These are phyloP conservation scores for Sphyrna mokarran DNA, from an alignment of 2,113 vertebrate species.

Conservation along the genomic window DNA sequence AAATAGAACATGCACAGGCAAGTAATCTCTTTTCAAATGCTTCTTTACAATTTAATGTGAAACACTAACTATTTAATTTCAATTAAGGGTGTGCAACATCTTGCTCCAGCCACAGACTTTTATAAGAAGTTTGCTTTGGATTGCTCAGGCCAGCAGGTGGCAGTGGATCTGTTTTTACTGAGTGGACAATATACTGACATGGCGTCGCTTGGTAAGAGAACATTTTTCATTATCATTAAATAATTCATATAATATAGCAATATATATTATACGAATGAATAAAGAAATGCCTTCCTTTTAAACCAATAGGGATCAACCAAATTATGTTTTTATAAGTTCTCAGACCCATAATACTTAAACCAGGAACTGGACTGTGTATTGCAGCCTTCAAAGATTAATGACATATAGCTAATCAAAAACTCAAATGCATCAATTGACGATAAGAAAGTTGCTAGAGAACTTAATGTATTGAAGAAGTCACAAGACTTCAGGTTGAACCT, in stretches of 20 bases:
- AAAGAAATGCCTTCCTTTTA: not conserved
- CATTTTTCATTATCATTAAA: not conserved
- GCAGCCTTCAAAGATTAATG: not conserved
- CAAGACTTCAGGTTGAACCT: not conserved
- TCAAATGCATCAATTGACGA: not conserved
- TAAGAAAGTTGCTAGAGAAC: not conserved
- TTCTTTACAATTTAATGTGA: not conserved
- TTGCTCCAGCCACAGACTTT: slow-evolving; percentile 94
- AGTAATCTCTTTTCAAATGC: not conserved
- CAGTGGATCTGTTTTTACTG: slow-evolving; percentile 90
- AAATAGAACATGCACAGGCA: not conserved
- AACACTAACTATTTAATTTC: slow-evolving; percentile 41
- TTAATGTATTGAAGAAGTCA: not conserved
- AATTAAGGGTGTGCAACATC: slow-evolving; percentile 80
- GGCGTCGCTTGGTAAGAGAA: slow-evolving; percentile 78
- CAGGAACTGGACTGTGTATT: not conserved
- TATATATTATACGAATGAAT: not conserved
- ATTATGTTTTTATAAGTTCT: not conserved
- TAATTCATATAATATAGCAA: not conserved
- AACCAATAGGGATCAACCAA: not conserved
- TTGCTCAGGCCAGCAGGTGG: slow-evolving; percentile 93
- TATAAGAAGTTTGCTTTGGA: slow-evolving; percentile 96
- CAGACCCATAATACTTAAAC: not conserved
- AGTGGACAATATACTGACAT: slow-evolving; percentile 93
- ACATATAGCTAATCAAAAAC: not conserved